Evolutionary conservation across 2,888 invertebrate species (phyloP).

Genomic region (Oscheius myriophilus): DNA sequence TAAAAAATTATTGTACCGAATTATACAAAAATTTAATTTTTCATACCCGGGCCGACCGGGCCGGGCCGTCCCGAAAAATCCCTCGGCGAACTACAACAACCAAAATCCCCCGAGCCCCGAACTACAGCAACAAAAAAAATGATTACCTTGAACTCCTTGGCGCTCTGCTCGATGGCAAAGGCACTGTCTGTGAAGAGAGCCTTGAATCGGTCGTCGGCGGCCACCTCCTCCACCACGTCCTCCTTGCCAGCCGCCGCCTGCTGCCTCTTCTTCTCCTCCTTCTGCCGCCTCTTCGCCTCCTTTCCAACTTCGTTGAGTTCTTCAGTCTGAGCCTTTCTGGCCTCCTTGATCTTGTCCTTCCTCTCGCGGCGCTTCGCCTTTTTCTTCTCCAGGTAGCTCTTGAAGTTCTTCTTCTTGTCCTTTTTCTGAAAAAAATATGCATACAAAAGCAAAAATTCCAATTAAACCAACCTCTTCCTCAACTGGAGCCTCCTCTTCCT

Average conservation of each 20-base stretch:
- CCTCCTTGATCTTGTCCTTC: constrained; percentile 31
- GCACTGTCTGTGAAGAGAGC: constrained; percentile 66
- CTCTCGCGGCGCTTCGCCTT: constrained; percentile 25
- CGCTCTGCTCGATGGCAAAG: constrained; percentile 61
- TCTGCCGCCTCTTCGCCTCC: constrained; percentile 29
- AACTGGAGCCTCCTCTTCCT: constrained; percentile 30
- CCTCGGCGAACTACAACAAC: too few species aligned
- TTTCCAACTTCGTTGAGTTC: constrained; percentile 36
- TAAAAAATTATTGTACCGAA: too few species aligned
- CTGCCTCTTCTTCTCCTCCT: constrained; percentile 11
- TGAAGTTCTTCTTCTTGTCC: constrained; percentile 38
- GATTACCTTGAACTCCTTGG: constrained; percentile 27
- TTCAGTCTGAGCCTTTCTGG: constrained; percentile 27
- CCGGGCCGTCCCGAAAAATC: too few species aligned
- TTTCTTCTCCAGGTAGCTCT: constrained; percentile 40
- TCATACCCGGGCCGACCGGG: too few species aligned
- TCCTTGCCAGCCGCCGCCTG: not conserved
- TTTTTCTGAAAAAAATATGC: not conserved
- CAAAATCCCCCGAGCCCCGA: too few species aligned
- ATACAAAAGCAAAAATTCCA: not conserved
- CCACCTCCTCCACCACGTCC: constrained; percentile 36
- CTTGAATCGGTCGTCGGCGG: constrained; percentile 60
- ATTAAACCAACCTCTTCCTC: constrained; percentile 30
- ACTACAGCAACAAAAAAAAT: not conserved
- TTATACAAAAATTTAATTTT: too few species aligned